Evolutionary conservation across 2,888 invertebrate species (phyloP).

Genomic region (Ernsta delagoae): DNA sequence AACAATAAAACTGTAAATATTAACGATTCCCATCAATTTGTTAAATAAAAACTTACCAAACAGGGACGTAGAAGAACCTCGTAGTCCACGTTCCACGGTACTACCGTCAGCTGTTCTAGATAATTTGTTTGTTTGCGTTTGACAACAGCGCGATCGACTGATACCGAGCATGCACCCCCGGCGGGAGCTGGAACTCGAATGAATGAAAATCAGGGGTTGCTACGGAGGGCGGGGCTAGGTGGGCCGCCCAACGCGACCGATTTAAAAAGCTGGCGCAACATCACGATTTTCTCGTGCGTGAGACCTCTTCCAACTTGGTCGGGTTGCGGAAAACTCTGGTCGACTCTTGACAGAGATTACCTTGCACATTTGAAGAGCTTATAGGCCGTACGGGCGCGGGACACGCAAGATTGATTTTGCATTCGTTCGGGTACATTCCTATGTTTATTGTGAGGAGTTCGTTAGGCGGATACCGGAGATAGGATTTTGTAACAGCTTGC

Average conservation of each 20-base stretch:
- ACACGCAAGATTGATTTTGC: slow-evolving; percentile 37
- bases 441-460: slow-evolving; percentile 39
- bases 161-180: slow-evolving; percentile 49
- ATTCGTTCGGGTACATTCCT: slow-evolving; percentile 36
- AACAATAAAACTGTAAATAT: not conserved
- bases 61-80: slow-evolving; percentile 27
- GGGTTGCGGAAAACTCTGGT: slow-evolving; percentile 62
- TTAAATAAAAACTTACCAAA: slow-evolving; percentile 27
- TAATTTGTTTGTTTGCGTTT: slow-evolving; percentile 63
- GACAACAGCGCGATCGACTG: slow-evolving; percentile 50
- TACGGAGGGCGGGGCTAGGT: too few relatives aligned
- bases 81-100: slow-evolving; percentile 6
- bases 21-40: not conserved
- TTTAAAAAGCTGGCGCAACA: slow-evolving; percentile 30
- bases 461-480: slow-evolving; percentile 38
- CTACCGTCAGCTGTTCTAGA: slow-evolving; percentile 24
- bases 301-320: slow-evolving; percentile 40
- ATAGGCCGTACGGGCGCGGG: slow-evolving; percentile 33
- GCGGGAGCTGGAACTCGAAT: slow-evolving; percentile 61
- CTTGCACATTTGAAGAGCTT: slow-evolving; percentile 47
- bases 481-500: slow-evolving; percentile 14
- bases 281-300: not conserved
- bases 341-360: slow-evolving; percentile 53
- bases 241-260: too few relatives aligned
- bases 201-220: slow-evolving; percentile 75